Conservation (phyloP, 2,888 invertebrate genomes). For the Tholera decimalis region DNA sequence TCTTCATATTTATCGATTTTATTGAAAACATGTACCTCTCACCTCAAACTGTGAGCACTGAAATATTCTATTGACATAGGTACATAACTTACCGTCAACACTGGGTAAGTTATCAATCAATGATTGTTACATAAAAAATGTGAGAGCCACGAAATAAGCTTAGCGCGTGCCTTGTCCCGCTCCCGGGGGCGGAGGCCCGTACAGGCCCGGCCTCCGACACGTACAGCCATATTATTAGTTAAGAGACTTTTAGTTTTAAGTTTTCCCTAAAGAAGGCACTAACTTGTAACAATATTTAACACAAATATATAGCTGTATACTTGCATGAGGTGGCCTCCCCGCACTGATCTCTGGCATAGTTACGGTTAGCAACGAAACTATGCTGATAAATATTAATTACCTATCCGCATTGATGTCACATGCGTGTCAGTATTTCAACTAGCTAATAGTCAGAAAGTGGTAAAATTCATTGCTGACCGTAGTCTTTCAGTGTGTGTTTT, state of each 20-base stretch:
- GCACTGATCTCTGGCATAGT: neutral
- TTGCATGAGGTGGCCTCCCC: neutral
- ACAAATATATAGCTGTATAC: neutral
- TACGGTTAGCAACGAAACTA: neutral
- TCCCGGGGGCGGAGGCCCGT: neutral
- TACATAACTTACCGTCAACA: neutral
- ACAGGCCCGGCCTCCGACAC: conserved; percentile 3
- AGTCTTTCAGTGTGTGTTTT: conserved; percentile 8
- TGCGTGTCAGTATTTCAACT: too few species aligned
- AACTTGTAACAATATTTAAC: conserved; percentile 35
- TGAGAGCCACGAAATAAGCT: neutral
- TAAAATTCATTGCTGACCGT: conserved; percentile 1
- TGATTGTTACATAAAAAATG: conserved; percentile 8
- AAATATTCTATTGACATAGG: too few species aligned
- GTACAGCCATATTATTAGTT: conserved; percentile 49
- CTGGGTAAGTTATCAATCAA: neutral
- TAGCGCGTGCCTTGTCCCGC: conserved; percentile 4
- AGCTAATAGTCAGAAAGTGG: too few species aligned
- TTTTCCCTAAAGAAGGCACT: conserved; percentile 30
- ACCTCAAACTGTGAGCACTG: neutral
- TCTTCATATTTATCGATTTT: neutral
- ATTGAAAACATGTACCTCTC: neutral
- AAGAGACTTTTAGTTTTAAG: conserved; percentile 38
- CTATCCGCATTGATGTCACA: neutral
- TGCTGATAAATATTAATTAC: too few species aligned